These are phyloP conservation scores for Hermetia illucens DNA, from an alignment of 1,140 invertebrate genomes.

Conservation along the genomic window DNA sequence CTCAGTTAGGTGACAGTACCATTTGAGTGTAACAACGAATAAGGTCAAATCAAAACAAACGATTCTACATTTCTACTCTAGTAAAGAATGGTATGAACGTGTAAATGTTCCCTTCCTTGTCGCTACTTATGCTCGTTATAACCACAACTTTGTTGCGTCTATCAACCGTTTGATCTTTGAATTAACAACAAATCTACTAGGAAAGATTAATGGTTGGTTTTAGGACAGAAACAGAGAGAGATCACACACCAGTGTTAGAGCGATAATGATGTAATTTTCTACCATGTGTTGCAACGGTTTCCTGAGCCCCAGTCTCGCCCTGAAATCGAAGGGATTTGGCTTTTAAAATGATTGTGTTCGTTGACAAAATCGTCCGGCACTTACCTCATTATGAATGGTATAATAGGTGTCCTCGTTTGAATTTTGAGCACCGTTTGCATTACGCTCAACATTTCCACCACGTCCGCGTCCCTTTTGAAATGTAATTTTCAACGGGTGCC, in stretches of 20 bases:
- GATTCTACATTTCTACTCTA: no score
- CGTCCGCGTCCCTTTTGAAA: conserved; percentile 56
- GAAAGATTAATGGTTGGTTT: neutral
- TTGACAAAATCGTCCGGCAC: conserved; percentile 6
- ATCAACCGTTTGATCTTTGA: neutral
- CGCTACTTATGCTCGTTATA: no score
- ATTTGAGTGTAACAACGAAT: no score
- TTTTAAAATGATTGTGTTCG: no score
- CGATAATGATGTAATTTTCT: conserved; percentile 27
- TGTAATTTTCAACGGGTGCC: conserved; percentile 62
- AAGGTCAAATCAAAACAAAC: no score
- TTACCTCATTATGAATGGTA: conserved; percentile 64
- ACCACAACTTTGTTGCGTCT: no score
- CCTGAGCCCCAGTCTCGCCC: no score
- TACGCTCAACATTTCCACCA: conserved; percentile 35
- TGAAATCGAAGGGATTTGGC: no score
- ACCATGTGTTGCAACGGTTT: conserved; percentile 11
- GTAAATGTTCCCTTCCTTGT: no score
- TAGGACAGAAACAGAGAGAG: no score
- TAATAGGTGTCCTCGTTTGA: conserved; percentile 49
- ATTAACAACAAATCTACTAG: neutral
- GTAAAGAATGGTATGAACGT: no score
- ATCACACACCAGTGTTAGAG: conserved; percentile 18
- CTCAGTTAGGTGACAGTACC: no score
- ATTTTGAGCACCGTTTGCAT: conserved; percentile 34